Base-by-base conservation (phyloP, 2,113 vertebrate species). In the Zeus faber region DNA sequence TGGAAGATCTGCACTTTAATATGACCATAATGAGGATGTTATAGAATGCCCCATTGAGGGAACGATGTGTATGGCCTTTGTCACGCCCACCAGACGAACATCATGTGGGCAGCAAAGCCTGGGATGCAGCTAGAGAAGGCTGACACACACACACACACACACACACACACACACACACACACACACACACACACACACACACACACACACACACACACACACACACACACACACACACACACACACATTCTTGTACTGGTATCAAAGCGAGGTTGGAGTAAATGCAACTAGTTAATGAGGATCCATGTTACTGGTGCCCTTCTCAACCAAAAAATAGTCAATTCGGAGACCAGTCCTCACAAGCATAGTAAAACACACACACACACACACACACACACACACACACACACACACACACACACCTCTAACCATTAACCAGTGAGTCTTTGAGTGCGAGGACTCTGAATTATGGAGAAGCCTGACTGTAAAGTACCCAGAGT, bases 91-190 rank as follows among this genome's bases (percentile, higher is more conserved):
- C n/a, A n/a, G n/a, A n/a, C n/a, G n/a, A n/a, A n/a, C n/a, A n/a
- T n/a, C n/a, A n/a, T n/a, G n/a, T n/a, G n/a, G n/a, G n/a, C n/a
- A n/a, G n/a, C n/a, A n/a, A n/a, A n/a, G n/a, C n/a, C n/a, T n/a
- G n/a, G n/a, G 2, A 70, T 54, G 55, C 7, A 58, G 59, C 25
- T 35, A 21, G 22, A 62, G 61, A 70, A 77, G 80, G 70, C 67
- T 67, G 46, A 79, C 48, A 65, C 23, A 45, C 24, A 4, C 40
- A 27, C 24, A 20, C 25, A 44, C 18, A 39, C 18, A 24, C 27
- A 20, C 48, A 33, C 17, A 17, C n/a, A 13, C 25, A 33, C 14
- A 21, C 25, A 18, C 27, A 50, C 48, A 31, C 26, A 33, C 52
- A 43, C 73, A 58, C 18, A 18, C 31, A 62, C 44, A 68, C 35